A percentile compares a stretch with the other conserved stretches of the same genome.
Conservation (phyloP, 64 coral and sea anemone species). For the Orbicella faveolata region DNA sequence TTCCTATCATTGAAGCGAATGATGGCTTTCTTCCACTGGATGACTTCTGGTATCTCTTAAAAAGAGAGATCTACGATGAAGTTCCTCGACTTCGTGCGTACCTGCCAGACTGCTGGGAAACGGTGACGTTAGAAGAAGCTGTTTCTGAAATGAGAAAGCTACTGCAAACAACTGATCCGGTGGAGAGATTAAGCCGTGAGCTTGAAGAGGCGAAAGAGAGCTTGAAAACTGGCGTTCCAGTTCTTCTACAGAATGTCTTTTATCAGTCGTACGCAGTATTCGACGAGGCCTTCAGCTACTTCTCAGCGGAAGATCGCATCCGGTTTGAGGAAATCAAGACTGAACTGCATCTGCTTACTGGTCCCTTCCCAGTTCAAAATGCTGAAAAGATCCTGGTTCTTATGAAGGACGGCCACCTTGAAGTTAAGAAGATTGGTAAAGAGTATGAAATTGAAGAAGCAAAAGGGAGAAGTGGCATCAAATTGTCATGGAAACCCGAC, state of each 20-base stretch:
- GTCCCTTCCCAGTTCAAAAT: conserved; percentile 68
- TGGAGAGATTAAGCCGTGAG: conserved; percentile 42
- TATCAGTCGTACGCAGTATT: conserved; percentile 54
- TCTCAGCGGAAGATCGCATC: conserved; percentile 70
- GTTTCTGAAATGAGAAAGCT: conserved; percentile 19
- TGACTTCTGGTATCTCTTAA: conserved; percentile 46
- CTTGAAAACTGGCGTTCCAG: conserved; percentile 11
- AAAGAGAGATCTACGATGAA: conserved; percentile 57
- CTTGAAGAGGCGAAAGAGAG: conserved; percentile 56
- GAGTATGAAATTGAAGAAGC: conserved; percentile 40
- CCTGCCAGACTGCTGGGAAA: conserved; percentile 44
- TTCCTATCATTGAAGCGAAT: conserved; percentile 21
- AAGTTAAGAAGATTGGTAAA: conserved; percentile 36
- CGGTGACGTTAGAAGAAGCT: conserved; percentile 29
- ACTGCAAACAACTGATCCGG: conserved; percentile 7
- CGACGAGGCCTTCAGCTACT: conserved; percentile 40
- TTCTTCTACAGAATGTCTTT: conserved; percentile 49
- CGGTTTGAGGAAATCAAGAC: conserved; percentile 45
- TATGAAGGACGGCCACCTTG: conserved; percentile 40
- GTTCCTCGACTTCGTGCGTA: conserved; percentile 30
- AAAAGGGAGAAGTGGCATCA: conserved; percentile 22
- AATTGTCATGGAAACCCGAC: conserved; percentile 29
- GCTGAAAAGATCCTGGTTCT: conserved; percentile 55
- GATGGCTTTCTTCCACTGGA: conserved; percentile 54
- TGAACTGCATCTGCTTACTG: conserved; percentile 39